Conservation (phyloP, 2,888 invertebrate species). For the Cylloceria caligata region DNA sequence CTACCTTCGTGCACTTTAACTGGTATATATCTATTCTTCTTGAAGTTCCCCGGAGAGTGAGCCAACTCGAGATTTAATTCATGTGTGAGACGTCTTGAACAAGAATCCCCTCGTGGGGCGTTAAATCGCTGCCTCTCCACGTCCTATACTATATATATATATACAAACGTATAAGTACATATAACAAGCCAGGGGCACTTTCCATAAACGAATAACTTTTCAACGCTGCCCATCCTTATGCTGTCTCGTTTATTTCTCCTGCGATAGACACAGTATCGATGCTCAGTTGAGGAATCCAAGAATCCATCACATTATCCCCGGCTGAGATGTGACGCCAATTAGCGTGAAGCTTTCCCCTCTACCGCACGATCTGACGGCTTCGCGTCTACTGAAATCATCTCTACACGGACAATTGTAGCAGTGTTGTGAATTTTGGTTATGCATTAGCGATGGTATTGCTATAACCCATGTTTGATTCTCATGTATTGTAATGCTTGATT, state of each 20-base stretch:
- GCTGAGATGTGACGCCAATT: neutral
- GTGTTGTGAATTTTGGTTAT: no score
- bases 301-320: neutral
- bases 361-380: neutral
- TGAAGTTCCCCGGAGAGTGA: slow-evolving; percentile 30
- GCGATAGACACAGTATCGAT: neutral
- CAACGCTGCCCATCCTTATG: slow-evolving; percentile 1
- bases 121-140: neutral
- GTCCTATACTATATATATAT: slow-evolving; percentile 18
- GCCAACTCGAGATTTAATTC: slow-evolving; percentile 59
- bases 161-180: slow-evolving; percentile 20
- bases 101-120: slow-evolving; percentile 42
- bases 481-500: no score
- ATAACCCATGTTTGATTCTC: no score
- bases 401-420: no score
- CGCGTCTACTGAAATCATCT: no score
- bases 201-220: slow-evolving; percentile 5
- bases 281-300: neutral
- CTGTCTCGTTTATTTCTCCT: neutral
- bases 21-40: slow-evolving; percentile 3
- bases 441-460: no score
- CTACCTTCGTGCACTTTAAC: neutral
- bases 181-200: neutral
- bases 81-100: slow-evolving; percentile 50
- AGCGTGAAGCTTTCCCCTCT: neutral